These are phyloP conservation scores for Chromis chromis DNA, from an alignment of 2,797 vertebrate genomes.

Conservation along the genomic window DNA sequence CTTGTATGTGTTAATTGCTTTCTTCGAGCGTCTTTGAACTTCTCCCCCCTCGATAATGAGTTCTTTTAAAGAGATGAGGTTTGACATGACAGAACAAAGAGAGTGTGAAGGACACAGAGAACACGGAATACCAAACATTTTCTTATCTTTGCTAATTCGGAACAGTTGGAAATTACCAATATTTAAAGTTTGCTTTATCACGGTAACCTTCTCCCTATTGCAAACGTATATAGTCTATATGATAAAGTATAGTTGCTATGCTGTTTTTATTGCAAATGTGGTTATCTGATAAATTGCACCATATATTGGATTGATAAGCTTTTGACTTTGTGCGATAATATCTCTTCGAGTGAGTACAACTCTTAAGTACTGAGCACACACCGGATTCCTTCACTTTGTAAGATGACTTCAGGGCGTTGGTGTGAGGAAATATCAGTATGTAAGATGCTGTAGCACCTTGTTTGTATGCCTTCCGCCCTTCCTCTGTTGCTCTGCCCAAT, in stretches of 20 bases:
- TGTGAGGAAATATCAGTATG: slow-evolving; percentile 48
- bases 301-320: neutral
- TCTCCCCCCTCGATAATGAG: slow-evolving; percentile 75
- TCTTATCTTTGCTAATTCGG: slow-evolving; percentile 44
- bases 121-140: slow-evolving; percentile 59
- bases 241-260: neutral
- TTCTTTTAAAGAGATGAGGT: slow-evolving; percentile 74
- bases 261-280: neutral
- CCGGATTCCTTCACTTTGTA: slow-evolving; percentile 19
- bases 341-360: slow-evolving; percentile 1
- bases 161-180: slow-evolving; percentile 25
- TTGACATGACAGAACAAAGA: slow-evolving; percentile 76
- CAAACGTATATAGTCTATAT: neutral
- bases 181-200: slow-evolving; percentile 10
- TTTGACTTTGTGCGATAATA: slow-evolving; percentile 10
- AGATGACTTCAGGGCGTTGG: slow-evolving; percentile 32
- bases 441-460: slow-evolving; percentile 46
- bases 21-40: slow-evolving; percentile 76
- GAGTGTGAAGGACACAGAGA: slow-evolving; percentile 65
- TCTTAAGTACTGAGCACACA: neutral
- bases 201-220: neutral
- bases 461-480: slow-evolving; percentile 63
- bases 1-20: slow-evolving; percentile 77
- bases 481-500: slow-evolving; percentile 55
- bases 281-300: neutral